Conservation (phyloP, 2,797 vertebrate genomes). For the Cryptoblepharus egeriae region DNA sequence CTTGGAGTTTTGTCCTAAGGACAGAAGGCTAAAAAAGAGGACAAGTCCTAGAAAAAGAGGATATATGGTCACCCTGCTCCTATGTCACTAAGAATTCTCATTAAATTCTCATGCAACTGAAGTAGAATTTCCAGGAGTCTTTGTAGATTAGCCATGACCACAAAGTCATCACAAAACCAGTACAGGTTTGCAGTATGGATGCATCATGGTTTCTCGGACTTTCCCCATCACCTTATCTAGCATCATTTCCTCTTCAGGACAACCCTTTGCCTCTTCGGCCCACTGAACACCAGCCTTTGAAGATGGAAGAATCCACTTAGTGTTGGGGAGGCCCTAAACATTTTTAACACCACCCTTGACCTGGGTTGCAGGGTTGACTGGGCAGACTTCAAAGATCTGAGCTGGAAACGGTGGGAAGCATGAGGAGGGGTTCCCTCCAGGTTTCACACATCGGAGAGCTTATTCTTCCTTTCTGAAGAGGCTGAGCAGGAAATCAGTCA, state of each 20-base stretch:
- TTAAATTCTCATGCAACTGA: no score
- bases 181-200: background rate
- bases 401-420: slow-evolving; percentile 25
- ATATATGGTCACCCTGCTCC: no score
- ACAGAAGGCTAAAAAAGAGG: no score
- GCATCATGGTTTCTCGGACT: background rate
- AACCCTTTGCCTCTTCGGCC: slow-evolving; percentile 12
- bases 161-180: background rate
- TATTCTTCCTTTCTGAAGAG: background rate
- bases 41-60: no score
- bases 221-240: background rate
- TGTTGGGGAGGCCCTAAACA: background rate
- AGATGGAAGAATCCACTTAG: slow-evolving; percentile 12
- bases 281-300: slow-evolving; percentile 25
- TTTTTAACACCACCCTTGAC: slow-evolving; percentile 43
- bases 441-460: background rate
- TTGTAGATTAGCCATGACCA: background rate
- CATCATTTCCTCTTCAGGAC: background rate
- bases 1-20: no score
- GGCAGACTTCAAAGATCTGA: slow-evolving; percentile 15
- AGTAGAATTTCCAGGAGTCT: background rate
- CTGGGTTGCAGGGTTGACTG: slow-evolving; percentile 16
- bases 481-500: slow-evolving; percentile 10
- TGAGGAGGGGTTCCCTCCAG: slow-evolving; percentile 12
- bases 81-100: no score